phyloP scores from a whole-genome alignment of 2,113 vertebrate species.

The Pyrgilauda ruficollis region DNA sequence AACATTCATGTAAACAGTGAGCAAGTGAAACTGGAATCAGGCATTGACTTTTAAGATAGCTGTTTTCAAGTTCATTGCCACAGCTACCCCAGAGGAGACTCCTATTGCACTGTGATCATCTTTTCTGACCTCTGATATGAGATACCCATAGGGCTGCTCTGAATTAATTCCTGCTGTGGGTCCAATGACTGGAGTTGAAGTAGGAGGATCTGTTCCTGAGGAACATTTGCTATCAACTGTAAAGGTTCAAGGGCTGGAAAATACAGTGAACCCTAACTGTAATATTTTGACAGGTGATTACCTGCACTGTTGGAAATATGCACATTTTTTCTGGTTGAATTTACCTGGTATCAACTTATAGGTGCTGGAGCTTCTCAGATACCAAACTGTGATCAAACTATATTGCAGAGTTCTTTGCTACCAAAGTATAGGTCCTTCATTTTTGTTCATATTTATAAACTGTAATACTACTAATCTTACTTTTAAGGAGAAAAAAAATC shows the following conservation, averaged over 20 bases:
- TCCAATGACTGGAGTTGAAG: neutral
- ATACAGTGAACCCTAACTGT: neutral
- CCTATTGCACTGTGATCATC: constrained; percentile 5
- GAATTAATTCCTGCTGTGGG: constrained; percentile 3
- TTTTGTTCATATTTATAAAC: neutral
- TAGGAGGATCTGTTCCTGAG: neutral
- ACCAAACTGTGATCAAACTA: neutral
- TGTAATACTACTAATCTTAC: neutral
- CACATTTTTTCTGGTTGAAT: constrained; percentile 6
- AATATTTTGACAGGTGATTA: constrained; percentile 35
- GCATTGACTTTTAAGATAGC: neutral
- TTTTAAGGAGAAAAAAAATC: neutral
- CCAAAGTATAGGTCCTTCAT: neutral
- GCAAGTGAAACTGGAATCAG: neutral
- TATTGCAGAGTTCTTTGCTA: neutral
- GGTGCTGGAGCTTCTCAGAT: neutral
- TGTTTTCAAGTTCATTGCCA: constrained; percentile 61
- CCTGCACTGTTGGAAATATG: constrained; percentile 7
- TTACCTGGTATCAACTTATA: neutral
- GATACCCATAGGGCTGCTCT: neutral
- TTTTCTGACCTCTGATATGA: neutral
- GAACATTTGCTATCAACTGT: neutral
- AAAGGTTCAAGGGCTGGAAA: neutral
- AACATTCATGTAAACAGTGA: constrained; percentile 13
- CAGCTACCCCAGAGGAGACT: constrained; percentile 14